Conservation (phyloP, 2,113 vertebrate genomes). For the Petroica traversi region DNA sequence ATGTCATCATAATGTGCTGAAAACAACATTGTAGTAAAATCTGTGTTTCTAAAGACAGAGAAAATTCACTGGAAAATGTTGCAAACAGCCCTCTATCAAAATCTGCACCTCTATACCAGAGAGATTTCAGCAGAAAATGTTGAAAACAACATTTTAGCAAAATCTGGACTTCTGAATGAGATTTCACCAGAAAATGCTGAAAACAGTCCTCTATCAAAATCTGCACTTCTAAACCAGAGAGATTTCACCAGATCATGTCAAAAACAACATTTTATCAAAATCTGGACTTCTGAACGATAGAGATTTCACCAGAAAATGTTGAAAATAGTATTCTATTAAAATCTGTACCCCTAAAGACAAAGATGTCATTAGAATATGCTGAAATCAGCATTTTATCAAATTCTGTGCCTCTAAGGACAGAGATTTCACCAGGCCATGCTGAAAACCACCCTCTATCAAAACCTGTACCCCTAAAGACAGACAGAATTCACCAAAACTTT, state of each 20-base stretch:
- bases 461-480: too few species aligned
- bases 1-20: neutral
- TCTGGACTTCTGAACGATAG: too few species aligned
- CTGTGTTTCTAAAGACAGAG: neutral
- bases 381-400: too few species aligned
- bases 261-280: neutral
- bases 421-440: too few species aligned
- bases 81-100: neutral
- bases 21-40: neutral
- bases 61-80: too few species aligned
- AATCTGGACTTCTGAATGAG: neutral
- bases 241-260: neutral
- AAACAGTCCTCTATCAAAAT: neutral
- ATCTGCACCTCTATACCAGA: neutral
- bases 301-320: neutral
- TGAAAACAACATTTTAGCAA: neutral
- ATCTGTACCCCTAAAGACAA: neutral
- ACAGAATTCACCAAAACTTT: too few species aligned
- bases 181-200: rapidly evolving
- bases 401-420: too few species aligned
- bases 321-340: neutral
- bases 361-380: too few species aligned
- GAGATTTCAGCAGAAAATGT: rapidly evolving
- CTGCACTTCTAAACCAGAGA: neutral
- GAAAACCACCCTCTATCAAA: too few species aligned